Base-by-base conservation (phyloP, 1,140 invertebrate genomes). In the Bombus sylvicola region DNA sequence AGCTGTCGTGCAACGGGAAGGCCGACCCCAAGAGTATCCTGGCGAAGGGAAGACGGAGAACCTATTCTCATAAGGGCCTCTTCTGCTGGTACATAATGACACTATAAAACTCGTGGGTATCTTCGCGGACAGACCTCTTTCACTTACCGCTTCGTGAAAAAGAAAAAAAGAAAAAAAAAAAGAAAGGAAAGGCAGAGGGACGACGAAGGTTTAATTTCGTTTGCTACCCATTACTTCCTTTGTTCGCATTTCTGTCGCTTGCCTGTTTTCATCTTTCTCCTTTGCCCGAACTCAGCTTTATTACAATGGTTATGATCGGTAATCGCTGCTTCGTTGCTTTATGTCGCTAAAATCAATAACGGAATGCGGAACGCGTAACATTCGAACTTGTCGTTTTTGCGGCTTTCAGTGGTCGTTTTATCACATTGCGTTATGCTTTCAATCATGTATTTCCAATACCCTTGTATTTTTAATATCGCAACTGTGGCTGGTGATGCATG, bases 1-100 rank as follows among this genome's bases (percentile, higher is more conserved):
- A 96, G 96, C 80, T 98, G 98, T 93, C 96, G 96, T 86, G 98
- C 97, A 5, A 97, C 96, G 0, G 97, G 97, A 13, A 97, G 97
- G 93, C 97, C 97, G 0, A 94, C 95, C n/a, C 97, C 97, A 1
- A 96, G 97, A 81, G 97, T 97, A 64, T 96, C 96, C 8, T 97
- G 97, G 97, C 95, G 96, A 82, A 95, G 97, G 59, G 97, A 97
- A 92, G 97, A 97, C 90, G 96, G 97, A 62, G 96, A 97, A 90
- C 96, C 96, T 59, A 97, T 97, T 87, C 93, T 97, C 73, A 95
- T 97, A 87, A 96, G 97, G 91, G 96, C 96, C 91, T 95, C 96
- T 18, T 90, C 91, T 64, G 68, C 88, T 53, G 92, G 91, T 91
- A 91, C 83, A 85, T 87, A 87, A 87, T 84, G 75, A 87, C 69